Evolutionary conservation across 2,797 vertebrate species (phyloP), one percentile per base, ranked within the genome.

Genomic region (Dermochelys coriacea): DNA sequence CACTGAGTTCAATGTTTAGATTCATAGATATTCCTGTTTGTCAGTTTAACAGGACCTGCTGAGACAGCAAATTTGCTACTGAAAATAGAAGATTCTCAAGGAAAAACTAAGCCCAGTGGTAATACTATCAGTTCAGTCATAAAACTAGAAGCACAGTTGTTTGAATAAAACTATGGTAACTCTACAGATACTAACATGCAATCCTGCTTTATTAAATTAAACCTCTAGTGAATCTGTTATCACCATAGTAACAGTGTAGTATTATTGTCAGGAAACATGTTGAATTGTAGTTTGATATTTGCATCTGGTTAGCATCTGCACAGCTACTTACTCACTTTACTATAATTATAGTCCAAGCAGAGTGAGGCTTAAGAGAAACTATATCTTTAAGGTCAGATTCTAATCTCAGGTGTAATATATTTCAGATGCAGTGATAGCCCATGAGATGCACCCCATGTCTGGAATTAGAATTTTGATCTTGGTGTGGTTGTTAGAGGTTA

Each of bases 281-380:
- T 93, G 95, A 96, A 97, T 92, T 96, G 96, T 94, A 96, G 96
- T 96, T 94, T 90, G 96, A 95, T 96, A 95, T 97, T 95, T 94
- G 95, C 97, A 98, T 98, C 97, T 98, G 97, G 97, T 96, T 96
- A 97, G 93, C 97, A 98, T 98, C 97, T 98, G 97, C 94, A 96
- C 87, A 91, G 94, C 79, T 95, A 95, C 95, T 97, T 96, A 95
- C 88, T 97, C 96, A 92, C 92, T 82, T 95, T 57, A 82, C 94
- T 94, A 87, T 95, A 97, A 94, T 97, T 93, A 94, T 95, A 91
- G 96, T 85, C 91, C 84, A 94, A 88, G 88, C 89, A 93, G 90
- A 93, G 89, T 74, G 95, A 94, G 96, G 94, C 94, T 96, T 80
- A 1, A 94, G 92, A 84, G 61, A 93, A 93, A 96, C 71, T 85